phyloP scores from a whole-genome alignment of 2,888 invertebrate genomes.

The Drosophila mercatorum region DNA sequence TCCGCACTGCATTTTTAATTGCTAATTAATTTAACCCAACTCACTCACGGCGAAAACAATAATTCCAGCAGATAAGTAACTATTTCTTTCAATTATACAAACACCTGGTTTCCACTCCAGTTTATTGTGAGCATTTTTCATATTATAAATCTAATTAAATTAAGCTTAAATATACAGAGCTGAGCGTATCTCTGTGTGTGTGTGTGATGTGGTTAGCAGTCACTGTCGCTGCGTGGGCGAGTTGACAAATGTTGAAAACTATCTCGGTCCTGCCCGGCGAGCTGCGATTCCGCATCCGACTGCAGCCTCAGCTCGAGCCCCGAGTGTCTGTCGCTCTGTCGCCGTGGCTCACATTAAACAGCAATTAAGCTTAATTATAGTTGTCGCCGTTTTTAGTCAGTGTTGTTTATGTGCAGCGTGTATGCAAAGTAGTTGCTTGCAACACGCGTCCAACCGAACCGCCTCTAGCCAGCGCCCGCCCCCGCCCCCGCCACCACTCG shows the following conservation, averaged over 20 bases:
- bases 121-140: slow-evolving; percentile 23
- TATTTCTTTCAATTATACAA: slow-evolving; percentile 41
- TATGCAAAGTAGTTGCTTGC: slow-evolving; percentile 72
- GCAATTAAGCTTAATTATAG: slow-evolving; percentile 81
- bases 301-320: slow-evolving; percentile 7
- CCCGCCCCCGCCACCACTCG: slow-evolving; percentile 14
- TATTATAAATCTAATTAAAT: slow-evolving; percentile 53
- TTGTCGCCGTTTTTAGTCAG: slow-evolving; percentile 78
- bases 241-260: slow-evolving; percentile 42
- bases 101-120: slow-evolving; percentile 41
- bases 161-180: slow-evolving; percentile 26
- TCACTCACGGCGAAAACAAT: slow-evolving; percentile 49
- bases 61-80: slow-evolving; percentile 46
- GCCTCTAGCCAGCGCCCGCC: slow-evolving; percentile 3
- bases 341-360: slow-evolving; percentile 71
- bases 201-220: slow-evolving; percentile 31
- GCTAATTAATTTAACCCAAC: slow-evolving; percentile 72
- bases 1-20: slow-evolving; percentile 72
- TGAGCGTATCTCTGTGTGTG: slow-evolving; percentile 3
- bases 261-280: slow-evolving; percentile 18
- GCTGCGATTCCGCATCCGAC: slow-evolving; percentile 11
- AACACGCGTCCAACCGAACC: slow-evolving; percentile 40
- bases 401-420: slow-evolving; percentile 71
- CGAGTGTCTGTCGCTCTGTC: not conserved
- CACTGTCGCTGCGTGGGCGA: slow-evolving; percentile 49